phyloP scores from a whole-genome alignment of 2,888 invertebrate species.

The Selenia dentaria region DNA sequence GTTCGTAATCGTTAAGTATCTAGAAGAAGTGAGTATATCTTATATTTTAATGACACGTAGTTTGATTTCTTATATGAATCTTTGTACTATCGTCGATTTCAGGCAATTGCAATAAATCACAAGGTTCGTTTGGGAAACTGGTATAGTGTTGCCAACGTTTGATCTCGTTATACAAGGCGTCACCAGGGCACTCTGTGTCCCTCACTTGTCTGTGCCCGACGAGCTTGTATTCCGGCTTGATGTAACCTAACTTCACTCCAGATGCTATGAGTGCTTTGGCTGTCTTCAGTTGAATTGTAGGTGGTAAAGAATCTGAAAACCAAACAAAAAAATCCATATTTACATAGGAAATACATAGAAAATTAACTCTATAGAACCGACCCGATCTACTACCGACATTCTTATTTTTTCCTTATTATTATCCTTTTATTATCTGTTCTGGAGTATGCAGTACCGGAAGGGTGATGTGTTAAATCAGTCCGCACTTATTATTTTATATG shows the following conservation, averaged over 20 bases:
- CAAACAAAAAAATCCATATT: neutral
- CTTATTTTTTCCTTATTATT: no score
- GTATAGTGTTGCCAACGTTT: slow-evolving; percentile 84
- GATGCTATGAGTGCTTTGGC: slow-evolving; percentile 84
- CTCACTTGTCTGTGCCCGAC: slow-evolving; percentile 54
- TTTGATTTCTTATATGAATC: slow-evolving; percentile 21
- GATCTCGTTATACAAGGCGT: slow-evolving; percentile 84
- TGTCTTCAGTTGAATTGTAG: slow-evolving; percentile 82
- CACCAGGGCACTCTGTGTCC: slow-evolving; percentile 87
- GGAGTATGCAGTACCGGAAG: no score
- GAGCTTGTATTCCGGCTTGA: slow-evolving; percentile 59
- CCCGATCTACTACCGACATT: no score
- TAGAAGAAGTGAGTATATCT: no score
- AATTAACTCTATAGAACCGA: no score
- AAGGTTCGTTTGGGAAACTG: slow-evolving; percentile 47
- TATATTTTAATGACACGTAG: neutral
- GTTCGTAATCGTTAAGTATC: no score
- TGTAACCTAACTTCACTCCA: slow-evolving; percentile 86
- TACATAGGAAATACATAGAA: no score
- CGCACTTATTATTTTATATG: no score
- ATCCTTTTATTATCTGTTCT: no score
- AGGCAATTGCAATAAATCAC: slow-evolving; percentile 45
- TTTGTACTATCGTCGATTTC: slow-evolving; percentile 43
- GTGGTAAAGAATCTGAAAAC: slow-evolving; percentile 84
- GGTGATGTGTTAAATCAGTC: no score